A percentile compares a stretch with the other conserved stretches of the same genome.
These are phyloP conservation scores for Pogonomyrmex californicus DNA, from an alignment of 1,140 invertebrate species.

Conservation along the genomic window DNA sequence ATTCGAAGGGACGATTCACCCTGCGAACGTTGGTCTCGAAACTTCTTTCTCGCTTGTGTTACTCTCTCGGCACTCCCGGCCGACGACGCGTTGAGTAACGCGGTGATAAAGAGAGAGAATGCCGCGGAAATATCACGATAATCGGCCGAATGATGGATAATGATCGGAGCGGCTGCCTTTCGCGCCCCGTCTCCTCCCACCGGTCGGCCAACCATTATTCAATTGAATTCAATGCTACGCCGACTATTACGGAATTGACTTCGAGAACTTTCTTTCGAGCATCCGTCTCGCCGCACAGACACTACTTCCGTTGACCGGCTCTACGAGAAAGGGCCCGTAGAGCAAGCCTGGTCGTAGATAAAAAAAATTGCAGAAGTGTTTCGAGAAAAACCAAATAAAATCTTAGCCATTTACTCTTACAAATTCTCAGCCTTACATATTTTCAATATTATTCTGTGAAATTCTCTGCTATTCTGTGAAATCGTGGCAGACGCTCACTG, in stretches of 20 bases:
- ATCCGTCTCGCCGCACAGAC: constrained; percentile 81
- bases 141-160: constrained; percentile 83
- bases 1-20: constrained; percentile 51
- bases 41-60: constrained; percentile 71
- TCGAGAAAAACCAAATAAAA: neutral
- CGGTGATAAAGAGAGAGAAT: constrained; percentile 79
- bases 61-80: constrained; percentile 65
- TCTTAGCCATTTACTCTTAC: neutral
- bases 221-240: constrained; percentile 87
- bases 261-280: constrained; percentile 87
- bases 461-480: neutral
- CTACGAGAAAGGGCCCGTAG: constrained; percentile 60
- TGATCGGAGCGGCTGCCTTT: constrained; percentile 83
- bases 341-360: neutral
- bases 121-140: constrained; percentile 82
- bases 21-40: constrained; percentile 62
- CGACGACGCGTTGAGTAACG: constrained; percentile 78
- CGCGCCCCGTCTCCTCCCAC: constrained; percentile 70
- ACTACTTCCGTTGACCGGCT: constrained; percentile 72
- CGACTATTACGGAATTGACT: constrained; percentile 86
- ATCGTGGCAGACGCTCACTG: neutral
- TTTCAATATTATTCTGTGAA: neutral
- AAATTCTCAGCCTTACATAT: neutral
- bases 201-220: constrained; percentile 82
- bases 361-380: neutral